Base-by-base conservation (phyloP, 2,888 invertebrate species). In the Sipha maydis region DNA sequence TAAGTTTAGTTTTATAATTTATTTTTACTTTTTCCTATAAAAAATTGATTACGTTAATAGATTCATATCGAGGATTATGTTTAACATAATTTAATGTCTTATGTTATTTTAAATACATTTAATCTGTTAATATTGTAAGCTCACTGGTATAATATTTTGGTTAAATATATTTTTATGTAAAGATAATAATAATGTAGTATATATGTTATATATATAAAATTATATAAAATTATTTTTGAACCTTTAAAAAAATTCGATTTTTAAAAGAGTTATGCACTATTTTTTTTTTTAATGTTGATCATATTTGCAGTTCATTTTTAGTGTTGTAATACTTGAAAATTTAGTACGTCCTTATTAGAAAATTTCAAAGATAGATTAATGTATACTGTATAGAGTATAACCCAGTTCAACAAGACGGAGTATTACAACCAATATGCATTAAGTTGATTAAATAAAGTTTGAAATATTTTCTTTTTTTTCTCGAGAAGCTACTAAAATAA, bases 351-450 rank as follows among this genome's bases (percentile, higher is more conserved):
- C 3, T 71, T 71, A 31, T 71, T 1, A 11, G 71, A 17, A 14
- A 28, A 17, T 31, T 71, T 67, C 28, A 71, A 71, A 28, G 28
- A 21, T 25, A 25, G 56, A 3, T 41, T 21, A 67, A 77, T 48
- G 3, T 25, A 31, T 25, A 31, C 56, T 54, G 56, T 79, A 7
- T 31, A 25, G 28, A 56, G 78, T 79, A 11, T 79, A 34, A 54
- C 56, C 31, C 25, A 56, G 78, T 79, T 78, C 31, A 56, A 79
- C 78, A 34, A 56, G 56, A 79, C 56, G 34, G 34, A 34, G 56
- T 71, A 31, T 79, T 79, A 79, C 78, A 79, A 79, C 78, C 78
- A 56, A 79, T 56, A 34, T 79, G 56, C 78, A 79, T 79, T 79
- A 79, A 31, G 78, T 79, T 79, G 78, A 79, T 79, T 79, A 31